Percentiles rank a stretch among this genome's conserved stretches.
Evolutionary conservation across 2,797 vertebrate species (phyloP).

Genomic region (Hemibagrus guttatus): DNA sequence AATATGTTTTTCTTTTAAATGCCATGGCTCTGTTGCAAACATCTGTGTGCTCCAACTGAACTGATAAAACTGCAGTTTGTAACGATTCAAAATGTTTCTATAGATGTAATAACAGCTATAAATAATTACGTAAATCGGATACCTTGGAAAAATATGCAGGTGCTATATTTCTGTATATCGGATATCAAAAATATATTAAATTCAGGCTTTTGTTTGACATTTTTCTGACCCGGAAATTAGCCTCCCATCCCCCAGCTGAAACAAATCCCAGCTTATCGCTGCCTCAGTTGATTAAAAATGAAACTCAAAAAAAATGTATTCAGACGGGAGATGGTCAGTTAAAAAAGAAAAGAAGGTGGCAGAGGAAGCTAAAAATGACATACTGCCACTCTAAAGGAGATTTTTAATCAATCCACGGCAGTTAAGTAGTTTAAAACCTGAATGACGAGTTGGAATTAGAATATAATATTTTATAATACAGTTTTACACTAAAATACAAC

Average conservation of each 20-base stretch:
- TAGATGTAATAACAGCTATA: neutral
- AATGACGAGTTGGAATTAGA: neutral
- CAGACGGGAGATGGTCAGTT: neutral
- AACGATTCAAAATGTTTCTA: neutral
- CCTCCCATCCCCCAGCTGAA: neutral
- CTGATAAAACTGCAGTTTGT: neutral
- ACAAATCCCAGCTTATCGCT: neutral
- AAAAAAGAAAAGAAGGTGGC: neutral
- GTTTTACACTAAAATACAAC: too few relatives aligned
- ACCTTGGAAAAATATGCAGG: neutral
- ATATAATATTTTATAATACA: neutral
- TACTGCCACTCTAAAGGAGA: constrained; percentile 1
- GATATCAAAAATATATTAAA: neutral
- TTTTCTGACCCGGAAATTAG: neutral
- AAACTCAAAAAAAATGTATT: neutral
- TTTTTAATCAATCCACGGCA: too few relatives aligned
- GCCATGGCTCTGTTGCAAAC: neutral
- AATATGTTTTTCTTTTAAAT: neutral
- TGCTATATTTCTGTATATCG: neutral
- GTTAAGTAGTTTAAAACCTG: too few relatives aligned
- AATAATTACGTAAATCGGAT: neutral
- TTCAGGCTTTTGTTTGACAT: neutral
- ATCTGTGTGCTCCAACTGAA: neutral
- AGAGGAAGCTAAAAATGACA: neutral
- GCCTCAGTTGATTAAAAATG: neutral